Conservation (phyloP, 1,140 invertebrate genomes). For the Drosophila arizonae region DNA sequence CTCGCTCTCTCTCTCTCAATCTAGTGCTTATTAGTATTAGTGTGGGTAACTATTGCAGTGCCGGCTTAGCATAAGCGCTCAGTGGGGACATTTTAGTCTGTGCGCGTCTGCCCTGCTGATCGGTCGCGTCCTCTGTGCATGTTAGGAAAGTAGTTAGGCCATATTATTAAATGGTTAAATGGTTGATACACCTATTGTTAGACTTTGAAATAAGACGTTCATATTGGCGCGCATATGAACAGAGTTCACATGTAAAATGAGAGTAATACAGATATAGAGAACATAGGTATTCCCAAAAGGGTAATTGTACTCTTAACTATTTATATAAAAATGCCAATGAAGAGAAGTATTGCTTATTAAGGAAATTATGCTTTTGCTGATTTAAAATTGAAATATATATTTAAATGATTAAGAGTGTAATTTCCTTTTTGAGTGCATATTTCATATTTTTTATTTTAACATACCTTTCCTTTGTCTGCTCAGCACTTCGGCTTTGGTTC, state of each 20-base stretch:
- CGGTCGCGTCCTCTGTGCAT: background rate
- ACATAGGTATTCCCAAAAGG: no score
- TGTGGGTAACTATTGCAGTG: background rate
- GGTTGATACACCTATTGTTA: no score
- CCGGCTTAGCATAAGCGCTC: background rate
- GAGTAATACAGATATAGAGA: no score
- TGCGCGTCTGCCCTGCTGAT: background rate
- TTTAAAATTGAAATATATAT: no score
- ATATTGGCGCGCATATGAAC: no score
- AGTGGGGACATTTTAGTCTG: background rate
- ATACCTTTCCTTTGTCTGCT: slow-evolving; percentile 36
- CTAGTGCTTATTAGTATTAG: background rate
- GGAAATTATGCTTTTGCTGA: background rate
- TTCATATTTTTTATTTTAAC: background rate
- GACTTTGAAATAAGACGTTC: no score
- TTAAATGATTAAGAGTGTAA: no score
- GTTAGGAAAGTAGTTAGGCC: background rate
- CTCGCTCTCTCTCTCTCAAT: no score
- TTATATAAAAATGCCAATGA: no score
- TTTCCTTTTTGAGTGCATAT: background rate
- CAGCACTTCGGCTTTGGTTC: slow-evolving; percentile 23
- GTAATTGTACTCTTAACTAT: no score
- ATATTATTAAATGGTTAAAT: background rate
- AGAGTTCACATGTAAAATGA: no score
- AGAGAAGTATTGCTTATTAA: background rate